These are phyloP conservation scores for Aldabrachelys gigantea DNA, from an alignment of 2,113 vertebrate genomes.

Conservation along the genomic window DNA sequence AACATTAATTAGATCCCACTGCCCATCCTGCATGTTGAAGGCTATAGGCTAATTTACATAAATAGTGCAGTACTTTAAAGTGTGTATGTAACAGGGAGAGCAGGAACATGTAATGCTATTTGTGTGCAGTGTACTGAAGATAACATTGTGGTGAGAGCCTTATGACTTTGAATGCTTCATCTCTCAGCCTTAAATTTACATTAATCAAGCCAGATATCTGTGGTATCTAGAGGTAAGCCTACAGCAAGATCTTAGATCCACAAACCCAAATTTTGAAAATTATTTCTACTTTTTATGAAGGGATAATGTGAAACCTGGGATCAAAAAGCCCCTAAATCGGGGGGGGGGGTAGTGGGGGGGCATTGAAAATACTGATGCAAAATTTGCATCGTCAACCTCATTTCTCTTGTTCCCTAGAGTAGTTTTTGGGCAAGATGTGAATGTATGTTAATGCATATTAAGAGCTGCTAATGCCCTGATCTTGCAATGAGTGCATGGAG, in stretches of 20 bases:
- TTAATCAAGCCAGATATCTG: neutral
- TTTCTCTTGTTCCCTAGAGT: neutral
- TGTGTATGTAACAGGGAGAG: neutral
- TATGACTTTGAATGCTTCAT: neutral
- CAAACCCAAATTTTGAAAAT: neutral
- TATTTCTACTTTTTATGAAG: neutral
- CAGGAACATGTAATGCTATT: neutral
- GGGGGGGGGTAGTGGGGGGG: too few relatives aligned
- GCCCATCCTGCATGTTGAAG: neutral
- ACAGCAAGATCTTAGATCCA: neutral
- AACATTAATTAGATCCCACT: neutral
- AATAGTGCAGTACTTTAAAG: neutral
- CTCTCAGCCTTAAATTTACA: neutral
- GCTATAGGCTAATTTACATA: neutral
- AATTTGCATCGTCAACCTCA: neutral
- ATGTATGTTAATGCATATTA: neutral
- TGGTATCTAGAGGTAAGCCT: neutral
- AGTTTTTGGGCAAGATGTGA: neutral
- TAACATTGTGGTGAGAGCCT: neutral
- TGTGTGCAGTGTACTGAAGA: neutral
- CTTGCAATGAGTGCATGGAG: fast-evolving
- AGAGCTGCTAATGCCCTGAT: neutral
- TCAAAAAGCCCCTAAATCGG: neutral
- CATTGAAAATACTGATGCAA: neutral
- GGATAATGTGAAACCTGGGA: neutral